Conservation (phyloP, 30 jellyfish, hydroid and myxozoan genomes). For the Aurelia aurita region DNA sequence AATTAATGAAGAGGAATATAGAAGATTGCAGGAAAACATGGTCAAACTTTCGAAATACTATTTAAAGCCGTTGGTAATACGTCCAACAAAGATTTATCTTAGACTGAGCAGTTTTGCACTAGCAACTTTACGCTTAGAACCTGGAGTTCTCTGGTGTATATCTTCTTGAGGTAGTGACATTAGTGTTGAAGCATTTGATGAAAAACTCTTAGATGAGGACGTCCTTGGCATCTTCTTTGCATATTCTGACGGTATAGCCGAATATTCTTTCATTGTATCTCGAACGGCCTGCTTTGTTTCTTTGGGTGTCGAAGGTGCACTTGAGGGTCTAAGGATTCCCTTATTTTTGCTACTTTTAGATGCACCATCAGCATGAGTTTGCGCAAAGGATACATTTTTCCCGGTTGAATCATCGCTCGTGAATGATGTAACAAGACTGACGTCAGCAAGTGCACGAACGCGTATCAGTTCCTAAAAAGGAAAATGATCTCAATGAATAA, state of each 20-base stretch:
- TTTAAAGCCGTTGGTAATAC: too few species aligned
- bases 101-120: too few species aligned
- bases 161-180: too few species aligned
- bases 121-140: too few species aligned
- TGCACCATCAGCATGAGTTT: background rate
- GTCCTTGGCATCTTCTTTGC: background rate
- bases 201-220: background rate
- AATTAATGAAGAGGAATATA: too few species aligned
- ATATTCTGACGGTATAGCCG: background rate
- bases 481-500: too few species aligned
- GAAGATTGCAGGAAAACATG: too few species aligned
- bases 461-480: slow-evolving; percentile 37
- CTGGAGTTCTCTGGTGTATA: too few species aligned
- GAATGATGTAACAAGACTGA: slow-evolving; percentile 40
- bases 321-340: slow-evolving; percentile 8
- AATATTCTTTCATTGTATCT: slow-evolving; percentile 11
- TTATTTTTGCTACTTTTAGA: background rate
- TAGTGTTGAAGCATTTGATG: too few species aligned
- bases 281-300: slow-evolving; percentile 50
- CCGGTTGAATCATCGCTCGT: slow-evolving; percentile 26
- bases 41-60: too few species aligned
- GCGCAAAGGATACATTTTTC: background rate
- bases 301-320: slow-evolving; percentile 64
- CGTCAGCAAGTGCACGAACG: slow-evolving; percentile 63
- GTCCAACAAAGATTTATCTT: too few species aligned